These are phyloP conservation scores for Ariopsis seemanni DNA, from an alignment of 2,113 vertebrate genomes.

Conservation along the genomic window DNA sequence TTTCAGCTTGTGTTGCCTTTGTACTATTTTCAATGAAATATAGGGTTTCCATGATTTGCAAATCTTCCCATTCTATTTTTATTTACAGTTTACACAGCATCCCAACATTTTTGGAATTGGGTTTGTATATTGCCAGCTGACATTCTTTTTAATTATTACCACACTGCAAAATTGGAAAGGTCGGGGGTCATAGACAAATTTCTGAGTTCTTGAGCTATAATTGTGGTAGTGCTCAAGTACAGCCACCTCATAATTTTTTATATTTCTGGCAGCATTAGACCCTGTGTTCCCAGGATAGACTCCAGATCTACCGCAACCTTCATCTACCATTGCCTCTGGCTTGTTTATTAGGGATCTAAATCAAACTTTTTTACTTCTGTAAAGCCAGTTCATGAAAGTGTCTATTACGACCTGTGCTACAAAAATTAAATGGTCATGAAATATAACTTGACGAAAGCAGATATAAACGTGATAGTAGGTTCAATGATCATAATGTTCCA, in stretches of 20 bases:
- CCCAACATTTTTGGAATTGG: too few relatives aligned
- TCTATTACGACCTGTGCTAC: neutral
- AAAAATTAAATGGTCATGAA: neutral
- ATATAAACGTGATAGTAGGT: neutral
- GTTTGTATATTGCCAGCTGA: too few relatives aligned
- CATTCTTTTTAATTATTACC: neutral
- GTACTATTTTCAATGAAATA: too few relatives aligned
- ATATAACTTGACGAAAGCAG: neutral
- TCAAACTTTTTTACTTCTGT: neutral
- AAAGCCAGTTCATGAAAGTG: neutral
- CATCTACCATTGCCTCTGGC: neutral
- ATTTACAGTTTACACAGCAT: too few relatives aligned
- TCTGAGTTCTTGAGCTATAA: neutral
- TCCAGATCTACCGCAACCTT: neutral
- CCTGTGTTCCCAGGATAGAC: neutral
- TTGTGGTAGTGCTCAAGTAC: neutral
- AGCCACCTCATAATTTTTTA: neutral
- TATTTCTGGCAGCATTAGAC: neutral
- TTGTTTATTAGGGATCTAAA: neutral
- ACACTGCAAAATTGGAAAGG: neutral
- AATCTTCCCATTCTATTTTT: too few relatives aligned
- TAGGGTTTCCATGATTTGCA: too few relatives aligned
- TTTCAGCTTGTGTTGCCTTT: too few relatives aligned
- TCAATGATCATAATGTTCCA: neutral
- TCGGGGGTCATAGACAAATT: neutral